These are phyloP conservation scores for Xiphophorus couchianus DNA, from an alignment of 2,113 vertebrate genomes.

Conservation along the genomic window DNA sequence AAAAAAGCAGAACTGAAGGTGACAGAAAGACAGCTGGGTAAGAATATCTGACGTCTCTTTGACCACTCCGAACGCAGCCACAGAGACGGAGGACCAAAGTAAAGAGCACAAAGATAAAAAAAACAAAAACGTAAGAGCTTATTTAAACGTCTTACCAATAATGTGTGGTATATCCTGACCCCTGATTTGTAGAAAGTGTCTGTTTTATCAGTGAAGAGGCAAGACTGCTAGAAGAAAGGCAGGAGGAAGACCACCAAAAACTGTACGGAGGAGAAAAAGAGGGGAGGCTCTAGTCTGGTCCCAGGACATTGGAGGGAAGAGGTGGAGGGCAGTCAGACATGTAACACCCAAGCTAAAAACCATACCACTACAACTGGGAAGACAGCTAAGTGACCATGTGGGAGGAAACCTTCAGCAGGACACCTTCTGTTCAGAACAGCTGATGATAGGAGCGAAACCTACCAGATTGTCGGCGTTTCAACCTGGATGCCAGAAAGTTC, in stretches of 20 bases:
- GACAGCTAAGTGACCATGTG: background rate
- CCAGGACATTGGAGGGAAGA: constrained; percentile 17
- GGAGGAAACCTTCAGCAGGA: constrained; percentile 12
- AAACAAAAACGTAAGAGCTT: background rate
- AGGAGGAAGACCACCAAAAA: constrained; percentile 32
- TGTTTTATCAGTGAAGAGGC: background rate
- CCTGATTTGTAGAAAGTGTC: constrained; percentile 7
- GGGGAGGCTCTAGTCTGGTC: constrained; percentile 14
- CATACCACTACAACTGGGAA: constrained; percentile 6
- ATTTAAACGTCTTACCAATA: constrained; percentile 9
- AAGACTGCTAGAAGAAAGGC: background rate
- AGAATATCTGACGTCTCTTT: background rate
- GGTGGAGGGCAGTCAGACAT: constrained; percentile 7
- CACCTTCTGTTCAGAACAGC: constrained; percentile 1
- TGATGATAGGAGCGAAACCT: background rate
- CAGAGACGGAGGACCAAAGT: background rate
- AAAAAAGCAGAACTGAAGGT: constrained; percentile 9
- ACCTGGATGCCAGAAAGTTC: background rate
- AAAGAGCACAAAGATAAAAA: constrained; percentile 3
- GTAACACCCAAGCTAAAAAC: background rate
- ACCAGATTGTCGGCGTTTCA: background rate
- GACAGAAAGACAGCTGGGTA: background rate
- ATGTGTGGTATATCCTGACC: background rate
- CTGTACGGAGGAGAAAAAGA: constrained; percentile 8
- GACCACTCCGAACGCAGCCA: background rate